Evolutionary conservation across 2,797 vertebrate species (phyloP).

Genomic region (Scleropages formosus): DNA sequence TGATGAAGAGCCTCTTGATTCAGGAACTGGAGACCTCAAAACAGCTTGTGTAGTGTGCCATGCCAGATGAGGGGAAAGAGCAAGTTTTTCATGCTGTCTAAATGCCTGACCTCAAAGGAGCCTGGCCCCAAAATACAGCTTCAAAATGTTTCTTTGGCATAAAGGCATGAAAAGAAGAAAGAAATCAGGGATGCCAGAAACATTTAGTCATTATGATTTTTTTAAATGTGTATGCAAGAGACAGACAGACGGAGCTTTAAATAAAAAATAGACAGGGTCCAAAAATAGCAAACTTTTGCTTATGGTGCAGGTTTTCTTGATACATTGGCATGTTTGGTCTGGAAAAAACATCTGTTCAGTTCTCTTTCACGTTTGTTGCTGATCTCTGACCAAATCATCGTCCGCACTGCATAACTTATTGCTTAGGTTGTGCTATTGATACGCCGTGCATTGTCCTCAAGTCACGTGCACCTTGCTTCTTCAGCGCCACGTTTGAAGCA

Average conservation of each 20-base stretch:
- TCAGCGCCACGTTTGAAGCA: no score
- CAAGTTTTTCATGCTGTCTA: constrained; percentile 7
- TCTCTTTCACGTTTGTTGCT: not conserved
- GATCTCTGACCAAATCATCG: no score
- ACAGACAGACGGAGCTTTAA: not conserved
- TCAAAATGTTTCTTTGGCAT: constrained; percentile 37
- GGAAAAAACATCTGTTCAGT: not conserved
- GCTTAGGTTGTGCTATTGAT: not conserved
- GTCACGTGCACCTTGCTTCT: not conserved
- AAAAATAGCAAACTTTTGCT: constrained; percentile 37
- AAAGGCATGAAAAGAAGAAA: constrained; percentile 22
- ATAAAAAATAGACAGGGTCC: constrained; percentile 43
- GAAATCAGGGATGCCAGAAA: constrained; percentile 30
- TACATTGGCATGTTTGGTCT: not conserved
- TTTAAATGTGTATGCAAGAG: constrained; percentile 17
- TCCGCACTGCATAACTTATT: no score
- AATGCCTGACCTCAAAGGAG: constrained; percentile 2
- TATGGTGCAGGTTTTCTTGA: not conserved
- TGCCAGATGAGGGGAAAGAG: not conserved
- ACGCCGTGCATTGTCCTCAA: not conserved
- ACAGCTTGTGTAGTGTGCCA: not conserved
- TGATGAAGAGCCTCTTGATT: not conserved
- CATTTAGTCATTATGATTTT: constrained; percentile 33
- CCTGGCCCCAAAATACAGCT: not conserved
- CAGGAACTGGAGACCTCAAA: not conserved